Conservation (phyloP, 2,888 invertebrate genomes). For the Zaprionus bogoriensis region DNA sequence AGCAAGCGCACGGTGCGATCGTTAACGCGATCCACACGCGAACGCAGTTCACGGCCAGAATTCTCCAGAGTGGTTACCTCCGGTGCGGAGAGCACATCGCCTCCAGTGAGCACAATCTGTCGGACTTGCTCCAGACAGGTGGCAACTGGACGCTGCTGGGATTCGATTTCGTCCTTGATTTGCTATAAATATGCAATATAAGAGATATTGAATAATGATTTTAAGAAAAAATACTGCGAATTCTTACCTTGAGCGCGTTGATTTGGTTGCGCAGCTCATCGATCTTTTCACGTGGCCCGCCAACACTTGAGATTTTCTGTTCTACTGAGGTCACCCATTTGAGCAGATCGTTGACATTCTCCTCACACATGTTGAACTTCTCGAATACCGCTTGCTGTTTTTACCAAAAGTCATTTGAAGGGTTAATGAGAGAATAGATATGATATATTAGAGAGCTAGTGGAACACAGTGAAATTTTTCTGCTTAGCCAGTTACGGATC, state of each 20-base stretch:
- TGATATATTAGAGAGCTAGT: slow-evolving; percentile 30
- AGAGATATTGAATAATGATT: neutral
- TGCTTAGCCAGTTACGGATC: slow-evolving; percentile 31
- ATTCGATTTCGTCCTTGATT: slow-evolving; percentile 94
- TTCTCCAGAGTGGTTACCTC: slow-evolving; percentile 94
- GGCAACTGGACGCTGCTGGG: slow-evolving; percentile 91
- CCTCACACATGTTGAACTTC: slow-evolving; percentile 95
- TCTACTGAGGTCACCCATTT: slow-evolving; percentile 95
- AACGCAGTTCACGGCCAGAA: slow-evolving; percentile 91
- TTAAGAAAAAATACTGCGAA: neutral
- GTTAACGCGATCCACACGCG: slow-evolving; percentile 91
- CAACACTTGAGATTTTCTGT: slow-evolving; percentile 91
- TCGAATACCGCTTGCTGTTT: slow-evolving; percentile 96
- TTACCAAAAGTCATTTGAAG: slow-evolving; percentile 13
- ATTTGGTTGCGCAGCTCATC: slow-evolving; percentile 95
- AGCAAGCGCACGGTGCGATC: slow-evolving; percentile 91
- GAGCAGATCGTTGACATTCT: slow-evolving; percentile 91
- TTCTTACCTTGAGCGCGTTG: slow-evolving; percentile 90
- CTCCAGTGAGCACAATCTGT: slow-evolving; percentile 93
- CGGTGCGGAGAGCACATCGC: slow-evolving; percentile 95
- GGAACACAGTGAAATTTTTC: neutral
- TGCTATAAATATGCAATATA: slow-evolving; percentile 84
- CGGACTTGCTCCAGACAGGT: slow-evolving; percentile 95
- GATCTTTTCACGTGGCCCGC: slow-evolving; percentile 92
- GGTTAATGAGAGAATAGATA: slow-evolving; percentile 16